A percentile compares a stretch with the other conserved stretches of the same genome.
Conservation (phyloP, 2,888 invertebrate genomes). For the Pterobdella sp. region DNA sequence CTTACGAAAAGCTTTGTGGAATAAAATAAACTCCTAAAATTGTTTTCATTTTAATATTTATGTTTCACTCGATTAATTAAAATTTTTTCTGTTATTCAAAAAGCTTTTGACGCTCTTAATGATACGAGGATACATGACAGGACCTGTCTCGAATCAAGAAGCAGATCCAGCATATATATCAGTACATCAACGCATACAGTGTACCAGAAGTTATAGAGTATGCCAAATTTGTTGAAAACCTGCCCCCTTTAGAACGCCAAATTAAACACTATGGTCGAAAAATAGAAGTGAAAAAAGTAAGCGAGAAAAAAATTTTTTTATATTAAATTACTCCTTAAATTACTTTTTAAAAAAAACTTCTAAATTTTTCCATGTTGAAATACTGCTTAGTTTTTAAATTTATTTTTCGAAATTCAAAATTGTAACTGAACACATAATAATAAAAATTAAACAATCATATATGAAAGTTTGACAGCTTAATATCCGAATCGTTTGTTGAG, state of each 20-base stretch:
- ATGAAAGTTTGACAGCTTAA: slow-evolving; percentile 51
- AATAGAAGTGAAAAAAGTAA: slow-evolving; percentile 21
- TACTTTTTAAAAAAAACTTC: not conserved
- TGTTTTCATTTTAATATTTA: too few species aligned
- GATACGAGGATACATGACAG: not conserved
- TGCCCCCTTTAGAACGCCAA: slow-evolving; percentile 23
- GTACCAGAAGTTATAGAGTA: slow-evolving; percentile 29
- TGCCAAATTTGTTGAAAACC: slow-evolving; percentile 22
- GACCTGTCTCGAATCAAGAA: slow-evolving; percentile 12
- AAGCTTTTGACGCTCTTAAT: too few species aligned
- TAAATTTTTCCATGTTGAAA: not conserved
- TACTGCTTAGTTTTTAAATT: not conserved
- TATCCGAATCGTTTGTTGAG: slow-evolving; percentile 73
- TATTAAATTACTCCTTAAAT: not conserved
- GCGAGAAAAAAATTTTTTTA: not conserved
- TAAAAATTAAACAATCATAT: too few species aligned
- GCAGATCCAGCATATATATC: slow-evolving; percentile 16
- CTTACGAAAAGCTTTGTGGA: too few species aligned
- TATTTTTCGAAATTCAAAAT: not conserved
- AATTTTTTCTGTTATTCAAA: too few species aligned
- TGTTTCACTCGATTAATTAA: too few species aligned
- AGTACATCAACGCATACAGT: slow-evolving; percentile 26
- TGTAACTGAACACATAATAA: not conserved
- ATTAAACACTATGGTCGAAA: slow-evolving; percentile 25
- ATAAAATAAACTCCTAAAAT: too few species aligned